A percentile compares a stretch with the other conserved stretches of the same genome.
These are phyloP conservation scores for Drosophila recens DNA, from an alignment of 2,888 invertebrate species.

Conservation along the genomic window DNA sequence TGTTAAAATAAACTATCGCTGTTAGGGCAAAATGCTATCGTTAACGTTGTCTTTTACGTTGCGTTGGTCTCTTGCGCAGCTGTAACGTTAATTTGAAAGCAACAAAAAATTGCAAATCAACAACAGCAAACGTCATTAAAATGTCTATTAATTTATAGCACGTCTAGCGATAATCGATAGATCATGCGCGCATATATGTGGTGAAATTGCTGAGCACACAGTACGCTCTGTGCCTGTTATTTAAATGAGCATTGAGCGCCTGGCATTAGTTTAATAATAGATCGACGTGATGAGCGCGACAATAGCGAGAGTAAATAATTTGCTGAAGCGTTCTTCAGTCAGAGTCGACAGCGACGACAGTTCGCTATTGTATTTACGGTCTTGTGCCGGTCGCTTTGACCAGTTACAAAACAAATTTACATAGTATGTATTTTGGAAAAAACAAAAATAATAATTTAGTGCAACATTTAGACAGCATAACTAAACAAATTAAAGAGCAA, in stretches of 20 bases:
- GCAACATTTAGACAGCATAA: not conserved
- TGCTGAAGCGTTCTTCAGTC: slow-evolving; percentile 48
- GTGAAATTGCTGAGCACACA: not conserved
- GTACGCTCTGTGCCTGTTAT: slow-evolving; percentile 6
- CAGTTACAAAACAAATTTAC: slow-evolving; percentile 37
- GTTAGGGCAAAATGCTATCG: slow-evolving; percentile 21
- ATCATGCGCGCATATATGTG: not conserved
- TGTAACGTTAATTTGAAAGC: slow-evolving; percentile 21
- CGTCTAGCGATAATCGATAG: not conserved
- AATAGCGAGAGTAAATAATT: slow-evolving; percentile 37
- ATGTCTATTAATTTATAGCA: not conserved
- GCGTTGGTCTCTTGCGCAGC: slow-evolving; percentile 13
- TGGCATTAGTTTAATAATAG: slow-evolving; percentile 64
- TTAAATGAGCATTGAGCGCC: slow-evolving; percentile 37
- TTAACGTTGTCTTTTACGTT: not conserved
- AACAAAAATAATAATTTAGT: not conserved
- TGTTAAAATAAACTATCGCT: slow-evolving; percentile 7
- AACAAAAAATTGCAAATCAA: not conserved
- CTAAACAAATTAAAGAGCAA: not conserved
- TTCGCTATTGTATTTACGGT: slow-evolving; percentile 34
- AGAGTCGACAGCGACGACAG: slow-evolving; percentile 37
- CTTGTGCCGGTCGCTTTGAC: slow-evolving; percentile 25
- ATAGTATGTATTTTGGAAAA: slow-evolving; percentile 57
- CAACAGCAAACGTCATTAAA: not conserved
- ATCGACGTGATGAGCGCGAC: slow-evolving; percentile 42